A percentile compares a stretch with the other conserved stretches of the same genome.
Conservation (phyloP, 2,888 invertebrate species). For the Coenonympha glycerion region DNA sequence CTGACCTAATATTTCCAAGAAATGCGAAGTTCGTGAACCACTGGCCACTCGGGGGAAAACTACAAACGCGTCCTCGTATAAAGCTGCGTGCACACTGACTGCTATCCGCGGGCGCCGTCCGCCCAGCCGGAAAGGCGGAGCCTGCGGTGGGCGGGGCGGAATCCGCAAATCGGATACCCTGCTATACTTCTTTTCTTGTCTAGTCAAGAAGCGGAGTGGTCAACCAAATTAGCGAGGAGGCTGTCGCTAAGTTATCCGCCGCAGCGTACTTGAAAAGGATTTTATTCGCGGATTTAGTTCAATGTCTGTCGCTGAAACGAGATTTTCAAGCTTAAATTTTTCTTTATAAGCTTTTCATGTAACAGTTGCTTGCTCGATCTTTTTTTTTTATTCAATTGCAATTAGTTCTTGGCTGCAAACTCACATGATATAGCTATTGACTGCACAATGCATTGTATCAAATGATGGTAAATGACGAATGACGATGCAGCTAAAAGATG, state of each 20-base stretch:
- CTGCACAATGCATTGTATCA: too few species aligned
- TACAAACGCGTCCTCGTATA: conserved; percentile 32
- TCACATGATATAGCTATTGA: too few species aligned
- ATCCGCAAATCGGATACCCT: conserved; percentile 58
- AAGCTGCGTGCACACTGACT: conserved; percentile 43
- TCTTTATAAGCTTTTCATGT: too few species aligned
- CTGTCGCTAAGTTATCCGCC: conserved; percentile 28
- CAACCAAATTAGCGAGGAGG: conserved; percentile 42
- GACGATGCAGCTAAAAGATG: too few species aligned
- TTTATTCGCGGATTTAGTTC: conserved; percentile 8
- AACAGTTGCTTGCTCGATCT: too few species aligned
- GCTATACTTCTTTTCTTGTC: conserved; percentile 55
- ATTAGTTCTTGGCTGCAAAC: too few species aligned
- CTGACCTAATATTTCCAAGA: conserved; percentile 29
- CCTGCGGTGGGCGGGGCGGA: conserved; percentile 53
- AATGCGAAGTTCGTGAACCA: background rate
- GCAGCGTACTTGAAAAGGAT: conserved; percentile 6
- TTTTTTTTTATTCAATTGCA: too few species aligned
- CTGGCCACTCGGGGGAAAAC: background rate
- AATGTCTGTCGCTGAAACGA: conserved; percentile 6
- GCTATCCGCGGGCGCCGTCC: conserved; percentile 34
- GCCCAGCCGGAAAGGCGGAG: conserved; percentile 61
- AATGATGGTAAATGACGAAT: too few species aligned
- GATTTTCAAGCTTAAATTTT: conserved; percentile 2
- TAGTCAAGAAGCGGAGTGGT: conserved; percentile 54